Evolutionary conservation across 2,888 invertebrate genomes (phyloP).

Genomic region (Dioctria rufipes): DNA sequence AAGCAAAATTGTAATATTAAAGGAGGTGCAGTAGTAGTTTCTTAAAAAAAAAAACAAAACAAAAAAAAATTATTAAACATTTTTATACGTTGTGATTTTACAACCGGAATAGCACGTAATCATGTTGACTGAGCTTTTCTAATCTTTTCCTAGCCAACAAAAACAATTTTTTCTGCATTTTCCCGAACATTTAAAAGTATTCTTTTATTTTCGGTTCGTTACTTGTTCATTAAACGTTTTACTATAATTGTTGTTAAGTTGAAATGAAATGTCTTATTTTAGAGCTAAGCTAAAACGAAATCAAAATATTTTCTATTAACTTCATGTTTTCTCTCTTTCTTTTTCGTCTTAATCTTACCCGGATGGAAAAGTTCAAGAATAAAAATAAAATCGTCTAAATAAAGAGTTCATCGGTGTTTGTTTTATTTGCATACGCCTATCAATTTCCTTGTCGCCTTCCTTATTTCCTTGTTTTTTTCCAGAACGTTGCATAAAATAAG

Average conservation of each 20-base stretch:
- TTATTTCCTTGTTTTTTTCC: slow-evolving; percentile 26
- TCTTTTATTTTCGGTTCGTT: neutral
- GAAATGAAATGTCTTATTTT: slow-evolving; percentile 58
- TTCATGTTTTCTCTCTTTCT: slow-evolving; percentile 29
- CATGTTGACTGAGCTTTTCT: neutral
- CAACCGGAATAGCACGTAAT: neutral
- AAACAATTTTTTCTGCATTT: slow-evolving; percentile 51
- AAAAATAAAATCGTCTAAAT: slow-evolving; percentile 50
- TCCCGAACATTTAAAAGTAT: slow-evolving; percentile 3
- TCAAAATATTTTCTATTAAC: neutral
- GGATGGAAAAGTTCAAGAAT: slow-evolving; percentile 28
- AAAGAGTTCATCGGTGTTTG: slow-evolving; percentile 29
- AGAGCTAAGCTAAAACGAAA: slow-evolving; percentile 1
- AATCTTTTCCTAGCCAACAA: neutral
- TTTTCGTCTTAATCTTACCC: slow-evolving; percentile 22
- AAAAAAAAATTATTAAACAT: neutral
- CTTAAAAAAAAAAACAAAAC: neutral
- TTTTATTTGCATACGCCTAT: slow-evolving; percentile 29
- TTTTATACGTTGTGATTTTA: neutral
- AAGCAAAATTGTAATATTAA: slow-evolving; percentile 14
- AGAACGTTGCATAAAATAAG: slow-evolving; percentile 52
- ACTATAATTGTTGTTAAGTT: slow-evolving; percentile 21
- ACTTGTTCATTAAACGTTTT: neutral
- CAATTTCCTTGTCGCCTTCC: slow-evolving; percentile 12
- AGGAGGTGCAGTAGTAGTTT: neutral